phyloP scores from a whole-genome alignment of 2,113 vertebrate genomes.

The Ammodytes marinus region DNA sequence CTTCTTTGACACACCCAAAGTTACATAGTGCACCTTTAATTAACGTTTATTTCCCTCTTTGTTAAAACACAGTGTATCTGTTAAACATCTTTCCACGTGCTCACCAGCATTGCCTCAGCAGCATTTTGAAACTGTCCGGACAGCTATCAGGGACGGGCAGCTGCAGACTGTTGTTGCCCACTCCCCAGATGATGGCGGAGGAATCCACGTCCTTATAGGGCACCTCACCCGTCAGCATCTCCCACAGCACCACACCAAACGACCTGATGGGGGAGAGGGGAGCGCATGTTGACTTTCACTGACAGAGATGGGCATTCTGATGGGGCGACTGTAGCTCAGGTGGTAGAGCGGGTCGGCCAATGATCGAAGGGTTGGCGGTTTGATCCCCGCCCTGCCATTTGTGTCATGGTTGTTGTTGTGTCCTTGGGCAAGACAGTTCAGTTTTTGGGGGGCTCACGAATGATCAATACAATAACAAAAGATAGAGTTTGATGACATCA shows the following conservation, averaged over 20 bases:
- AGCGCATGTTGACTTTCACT: background rate
- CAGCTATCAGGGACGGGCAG: conserved; percentile 96
- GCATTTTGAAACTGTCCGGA: conserved; percentile 97
- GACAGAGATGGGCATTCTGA: conserved; percentile 17
- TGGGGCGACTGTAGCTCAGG: background rate
- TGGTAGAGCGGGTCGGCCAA: too few relatives aligned
- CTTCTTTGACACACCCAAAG: too few relatives aligned
- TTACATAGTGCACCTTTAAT: too few relatives aligned
- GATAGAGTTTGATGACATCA: too few relatives aligned
- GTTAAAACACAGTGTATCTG: too few relatives aligned
- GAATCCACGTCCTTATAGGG: conserved; percentile 99
- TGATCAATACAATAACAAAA: too few relatives aligned
- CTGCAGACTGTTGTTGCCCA: conserved; percentile 98
- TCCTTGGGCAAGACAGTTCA: too few relatives aligned
- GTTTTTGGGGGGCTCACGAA: too few relatives aligned
- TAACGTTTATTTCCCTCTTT: too few relatives aligned
- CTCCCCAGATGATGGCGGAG: conserved; percentile 98
- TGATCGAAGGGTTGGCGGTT: too few relatives aligned
- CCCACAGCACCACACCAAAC: conserved; percentile 98
- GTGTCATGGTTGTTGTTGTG: too few relatives aligned
- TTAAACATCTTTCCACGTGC: conserved; percentile 39
- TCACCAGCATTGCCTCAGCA: conserved; percentile 97
- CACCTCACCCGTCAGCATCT: conserved; percentile 96
- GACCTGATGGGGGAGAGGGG: conserved; percentile 85
- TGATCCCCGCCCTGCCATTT: too few relatives aligned